Conservation (phyloP, 1,140 invertebrate genomes). For the Camponotus vicinus region DNA sequence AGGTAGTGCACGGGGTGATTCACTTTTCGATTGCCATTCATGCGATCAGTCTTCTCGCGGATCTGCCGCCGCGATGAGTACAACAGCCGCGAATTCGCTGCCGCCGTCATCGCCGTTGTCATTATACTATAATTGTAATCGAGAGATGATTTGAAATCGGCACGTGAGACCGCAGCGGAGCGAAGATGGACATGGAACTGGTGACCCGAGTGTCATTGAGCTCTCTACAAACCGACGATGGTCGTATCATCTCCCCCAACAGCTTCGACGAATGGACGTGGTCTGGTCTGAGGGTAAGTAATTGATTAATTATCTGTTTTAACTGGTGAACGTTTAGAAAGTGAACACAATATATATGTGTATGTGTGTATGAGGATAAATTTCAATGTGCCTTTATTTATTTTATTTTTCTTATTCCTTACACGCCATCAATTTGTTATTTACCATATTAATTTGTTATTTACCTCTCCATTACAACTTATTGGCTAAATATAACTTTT, state of each 20-base stretch:
- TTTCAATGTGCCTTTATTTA: background rate
- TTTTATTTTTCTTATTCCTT: background rate
- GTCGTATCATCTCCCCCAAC: constrained; percentile 80
- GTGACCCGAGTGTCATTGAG: constrained; percentile 82
- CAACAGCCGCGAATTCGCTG: constrained; percentile 13
- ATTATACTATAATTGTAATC: background rate
- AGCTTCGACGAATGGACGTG: constrained; percentile 84
- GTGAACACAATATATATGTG: too few species aligned
- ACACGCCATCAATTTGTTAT: too few species aligned
- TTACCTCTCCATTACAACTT: too few species aligned
- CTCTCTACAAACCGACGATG: constrained; percentile 81
- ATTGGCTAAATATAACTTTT: too few species aligned
- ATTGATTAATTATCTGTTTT: background rate
- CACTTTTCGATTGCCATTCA: constrained; percentile 57
- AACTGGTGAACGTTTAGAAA: constrained; percentile 12
- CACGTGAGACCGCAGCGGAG: background rate
- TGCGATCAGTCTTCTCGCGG: constrained; percentile 61
- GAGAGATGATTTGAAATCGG: constrained; percentile 15
- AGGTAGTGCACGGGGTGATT: constrained; percentile 52
- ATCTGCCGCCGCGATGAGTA: constrained; percentile 64
- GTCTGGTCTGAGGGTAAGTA: constrained; percentile 82
- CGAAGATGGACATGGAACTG: constrained; percentile 82
- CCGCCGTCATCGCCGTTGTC: constrained; percentile 3
- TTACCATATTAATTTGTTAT: too few species aligned
- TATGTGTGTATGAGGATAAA: background rate